Base-by-base conservation (phyloP, 1,140 invertebrate genomes). In the Drosophila azteca region DNA sequence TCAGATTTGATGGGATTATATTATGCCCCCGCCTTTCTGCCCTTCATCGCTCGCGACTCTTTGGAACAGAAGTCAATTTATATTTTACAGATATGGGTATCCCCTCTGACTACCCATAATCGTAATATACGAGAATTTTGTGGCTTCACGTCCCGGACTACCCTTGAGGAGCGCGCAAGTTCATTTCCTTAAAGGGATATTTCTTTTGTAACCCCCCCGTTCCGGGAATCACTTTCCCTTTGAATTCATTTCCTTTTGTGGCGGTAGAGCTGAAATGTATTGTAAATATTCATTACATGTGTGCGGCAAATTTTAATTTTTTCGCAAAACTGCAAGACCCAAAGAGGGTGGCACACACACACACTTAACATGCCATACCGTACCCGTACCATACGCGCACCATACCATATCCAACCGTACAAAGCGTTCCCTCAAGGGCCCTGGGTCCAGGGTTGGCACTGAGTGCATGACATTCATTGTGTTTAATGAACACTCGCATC, bases 231-330 rank as follows among this genome's bases (percentile, higher is more conserved):
- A 24, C 22, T 46, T 72, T 63, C 41, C 50, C 52, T 49, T 78
- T 65, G 57, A 59, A 57, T 72, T 60, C 52, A 55, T 50, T 60
- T 67, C 22, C 50, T 43, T 67, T 58, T 70, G 66, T 53, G 49
- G 43, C 53, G 45, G 17, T 48, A 61, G 29, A 48, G 54, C 50
- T 45, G 49, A 62, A 75, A 53, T 66, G 63, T 59, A 75, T 87
- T 82, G 75, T 55, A 81, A 81, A 87, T 87, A 87, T 87, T 84
- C 77, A 82, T 87, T 85, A 87, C 78, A 87, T 85, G 78, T 85
- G 82, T 85, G 83, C 81, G 52, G 72, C 62, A 73, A 84, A 85
- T 84, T 85, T 85, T 87, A 85, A 87, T 85, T 78, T 85, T 82
- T 81, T 77, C 46, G 61, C 71, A 77, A 87, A 81, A 81, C 82